These are phyloP conservation scores for Datnioides undecimradiatus DNA, from an alignment of 2,113 vertebrate species.

Conservation along the genomic window DNA sequence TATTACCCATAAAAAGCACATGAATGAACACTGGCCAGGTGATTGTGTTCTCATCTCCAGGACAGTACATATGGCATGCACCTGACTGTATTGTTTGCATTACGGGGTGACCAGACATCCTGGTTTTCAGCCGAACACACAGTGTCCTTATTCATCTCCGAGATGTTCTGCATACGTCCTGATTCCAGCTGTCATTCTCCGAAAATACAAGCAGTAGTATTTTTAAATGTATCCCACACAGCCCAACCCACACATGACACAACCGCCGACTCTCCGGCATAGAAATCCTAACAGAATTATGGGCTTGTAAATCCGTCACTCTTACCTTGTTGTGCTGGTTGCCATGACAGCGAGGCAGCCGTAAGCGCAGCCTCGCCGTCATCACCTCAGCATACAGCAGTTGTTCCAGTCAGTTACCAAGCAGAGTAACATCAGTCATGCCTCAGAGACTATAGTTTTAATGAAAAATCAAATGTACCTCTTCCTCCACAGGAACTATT, in stretches of 20 bases:
- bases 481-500: background rate
- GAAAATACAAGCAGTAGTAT: slow-evolving; percentile 5
- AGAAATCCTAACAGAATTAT: slow-evolving; percentile 8
- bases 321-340: slow-evolving; percentile 23
- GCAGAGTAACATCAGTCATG: background rate
- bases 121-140: background rate
- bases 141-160: slow-evolving; percentile 10
- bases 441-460: background rate
- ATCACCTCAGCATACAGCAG: background rate
- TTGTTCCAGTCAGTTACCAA: background rate
- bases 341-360: slow-evolving; percentile 5
- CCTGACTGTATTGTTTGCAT: slow-evolving; percentile 9
- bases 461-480: background rate
- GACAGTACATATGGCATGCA: background rate
- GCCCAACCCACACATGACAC: slow-evolving; percentile 6
- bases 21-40: background rate
- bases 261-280: background rate
- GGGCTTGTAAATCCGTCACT: slow-evolving; percentile 20
- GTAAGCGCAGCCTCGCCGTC: background rate
- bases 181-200: slow-evolving; percentile 16
- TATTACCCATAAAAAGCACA: background rate
- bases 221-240: slow-evolving; percentile 16
- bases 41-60: background rate
- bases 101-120: background rate
- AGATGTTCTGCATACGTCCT: slow-evolving; percentile 9